A percentile compares a stretch with the other conserved stretches of the same genome.
phyloP scores from a whole-genome alignment of 2,797 vertebrate genomes.

The Tapirus indicus region DNA sequence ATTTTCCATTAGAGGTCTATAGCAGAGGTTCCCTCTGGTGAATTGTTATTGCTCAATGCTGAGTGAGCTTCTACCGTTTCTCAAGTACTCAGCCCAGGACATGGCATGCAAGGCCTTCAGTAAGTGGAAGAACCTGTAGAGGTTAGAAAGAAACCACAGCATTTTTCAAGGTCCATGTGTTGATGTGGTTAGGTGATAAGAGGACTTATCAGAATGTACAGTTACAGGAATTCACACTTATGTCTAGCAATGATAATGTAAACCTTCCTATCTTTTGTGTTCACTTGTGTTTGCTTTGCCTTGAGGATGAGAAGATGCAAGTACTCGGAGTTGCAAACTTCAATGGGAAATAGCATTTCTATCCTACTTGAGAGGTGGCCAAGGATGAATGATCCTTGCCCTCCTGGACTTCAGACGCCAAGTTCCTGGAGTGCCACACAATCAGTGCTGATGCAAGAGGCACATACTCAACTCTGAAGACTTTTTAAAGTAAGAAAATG shows the following conservation, averaged over 20 bases:
- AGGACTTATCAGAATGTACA: not conserved
- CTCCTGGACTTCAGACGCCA: not conserved
- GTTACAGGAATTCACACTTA: not conserved
- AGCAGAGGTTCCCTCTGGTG: not conserved
- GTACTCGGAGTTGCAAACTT: not conserved
- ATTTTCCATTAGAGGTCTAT: not conserved
- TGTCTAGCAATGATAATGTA: not conserved
- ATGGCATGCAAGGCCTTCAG: not conserved
- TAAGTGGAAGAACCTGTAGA: not conserved
- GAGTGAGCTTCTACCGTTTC: not conserved
- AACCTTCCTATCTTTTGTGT: not conserved
- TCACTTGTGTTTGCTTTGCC: constrained; percentile 31
- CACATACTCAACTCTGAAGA: not conserved
- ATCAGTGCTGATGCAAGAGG: not conserved
- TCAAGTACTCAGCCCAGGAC: not conserved
- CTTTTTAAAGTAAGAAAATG: constrained; percentile 24
- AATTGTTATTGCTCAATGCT: not conserved
- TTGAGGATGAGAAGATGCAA: not conserved
- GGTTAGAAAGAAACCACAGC: not conserved
- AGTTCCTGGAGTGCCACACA: not conserved
- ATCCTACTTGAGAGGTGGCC: not conserved
- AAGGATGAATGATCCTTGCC: not conserved
- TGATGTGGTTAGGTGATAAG: not conserved
- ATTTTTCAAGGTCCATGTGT: not conserved
- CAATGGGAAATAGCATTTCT: constrained; percentile 14